Evolutionary conservation across 2,888 invertebrate genomes (phyloP).

Genomic region (Stenurella melanura): DNA sequence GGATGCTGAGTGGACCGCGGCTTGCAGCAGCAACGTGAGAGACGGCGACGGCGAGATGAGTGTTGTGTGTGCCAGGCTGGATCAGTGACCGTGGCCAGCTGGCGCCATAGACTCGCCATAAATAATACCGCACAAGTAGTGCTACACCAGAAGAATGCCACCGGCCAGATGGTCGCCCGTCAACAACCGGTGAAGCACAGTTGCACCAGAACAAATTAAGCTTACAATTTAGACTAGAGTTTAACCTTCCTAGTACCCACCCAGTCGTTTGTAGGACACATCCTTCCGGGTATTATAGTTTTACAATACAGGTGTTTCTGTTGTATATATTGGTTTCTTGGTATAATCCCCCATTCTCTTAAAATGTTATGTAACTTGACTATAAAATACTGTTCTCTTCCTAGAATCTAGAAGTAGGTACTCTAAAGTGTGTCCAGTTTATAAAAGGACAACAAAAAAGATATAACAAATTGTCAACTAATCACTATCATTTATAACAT

Average conservation of each 20-base stretch:
- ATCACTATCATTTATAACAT: too few species aligned
- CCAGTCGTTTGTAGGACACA: too few species aligned
- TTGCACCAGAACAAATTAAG: conserved; percentile 57
- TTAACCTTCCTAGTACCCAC: neutral
- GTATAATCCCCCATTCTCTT: too few species aligned
- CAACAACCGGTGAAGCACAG: conserved; percentile 47
- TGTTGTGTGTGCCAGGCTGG: conserved; percentile 60
- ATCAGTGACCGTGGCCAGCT: conserved; percentile 75
- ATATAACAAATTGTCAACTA: too few species aligned
- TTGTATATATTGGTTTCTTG: too few species aligned
- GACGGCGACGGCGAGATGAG: conserved; percentile 51
- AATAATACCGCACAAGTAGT: conserved; percentile 74
- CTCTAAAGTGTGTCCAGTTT: too few species aligned
- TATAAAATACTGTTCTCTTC: too few species aligned
- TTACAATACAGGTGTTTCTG: too few species aligned
- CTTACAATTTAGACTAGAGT: neutral
- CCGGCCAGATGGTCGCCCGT: conserved; percentile 71
- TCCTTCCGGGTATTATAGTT: too few species aligned
- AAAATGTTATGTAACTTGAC: too few species aligned
- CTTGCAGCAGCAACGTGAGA: conserved; percentile 46
- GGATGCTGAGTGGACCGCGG: conserved; percentile 45
- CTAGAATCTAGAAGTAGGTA: too few species aligned
- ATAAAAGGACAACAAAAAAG: too few species aligned
- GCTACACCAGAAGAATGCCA: conserved; percentile 69
- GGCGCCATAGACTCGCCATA: conserved; percentile 73